Evolutionary conservation across 2,113 vertebrate genomes (phyloP).

Genomic region (Mustelus asterias): DNA sequence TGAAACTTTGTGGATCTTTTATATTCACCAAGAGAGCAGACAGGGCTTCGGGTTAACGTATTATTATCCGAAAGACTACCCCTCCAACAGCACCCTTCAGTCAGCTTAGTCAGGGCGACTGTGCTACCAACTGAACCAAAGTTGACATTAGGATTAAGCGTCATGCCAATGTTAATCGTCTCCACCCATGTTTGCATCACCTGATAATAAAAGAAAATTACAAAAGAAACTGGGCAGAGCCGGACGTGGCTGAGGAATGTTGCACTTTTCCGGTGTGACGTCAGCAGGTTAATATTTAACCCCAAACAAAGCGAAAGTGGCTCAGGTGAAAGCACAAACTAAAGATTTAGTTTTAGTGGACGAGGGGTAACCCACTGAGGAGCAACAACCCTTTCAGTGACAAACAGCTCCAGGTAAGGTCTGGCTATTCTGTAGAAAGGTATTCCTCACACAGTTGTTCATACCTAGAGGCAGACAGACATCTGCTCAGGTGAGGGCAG

Average conservation of each 20-base stretch:
- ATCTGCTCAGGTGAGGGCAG: not conserved
- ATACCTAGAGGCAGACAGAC: not conserved
- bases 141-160: not conserved
- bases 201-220: not conserved
- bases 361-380: not conserved
- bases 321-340: not conserved
- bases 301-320: not conserved
- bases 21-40: too few species aligned
- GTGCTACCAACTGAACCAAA: not conserved
- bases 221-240: not conserved
- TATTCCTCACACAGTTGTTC: not conserved
- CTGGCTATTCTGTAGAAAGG: not conserved
- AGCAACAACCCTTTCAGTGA: not conserved
- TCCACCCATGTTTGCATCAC: not conserved
- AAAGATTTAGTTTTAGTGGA: not conserved
- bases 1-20: not conserved
- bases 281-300: conserved; percentile 16
- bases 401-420: not conserved
- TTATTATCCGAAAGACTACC: too few species aligned
- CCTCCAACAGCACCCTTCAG: too few species aligned
- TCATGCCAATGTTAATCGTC: not conserved
- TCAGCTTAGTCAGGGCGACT: not conserved
- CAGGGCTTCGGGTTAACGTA: too few species aligned
- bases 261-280: not conserved
- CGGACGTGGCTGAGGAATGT: not conserved